A percentile compares a stretch with the other conserved stretches of the same genome.
Conservation (phyloP, 2,888 invertebrate species). For the Sipha maydis region DNA sequence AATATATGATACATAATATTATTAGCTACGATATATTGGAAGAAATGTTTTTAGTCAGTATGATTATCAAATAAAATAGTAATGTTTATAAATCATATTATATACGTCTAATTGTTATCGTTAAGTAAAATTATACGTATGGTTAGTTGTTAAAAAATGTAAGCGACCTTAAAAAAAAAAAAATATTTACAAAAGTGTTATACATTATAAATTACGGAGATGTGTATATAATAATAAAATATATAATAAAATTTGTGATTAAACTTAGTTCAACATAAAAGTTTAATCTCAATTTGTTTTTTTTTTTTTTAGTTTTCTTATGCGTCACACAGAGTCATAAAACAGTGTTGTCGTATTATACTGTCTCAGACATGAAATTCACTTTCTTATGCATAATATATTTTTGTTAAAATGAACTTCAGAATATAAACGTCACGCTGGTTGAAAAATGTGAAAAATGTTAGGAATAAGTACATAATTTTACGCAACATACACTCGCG, state of each 20-base stretch:
- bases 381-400: not conserved
- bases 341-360: not conserved
- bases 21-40: no score
- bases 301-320: not conserved
- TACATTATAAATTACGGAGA: not conserved
- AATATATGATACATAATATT: no score
- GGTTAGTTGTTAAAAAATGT: not conserved
- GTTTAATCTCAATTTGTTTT: constrained; percentile 4
- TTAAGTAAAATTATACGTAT: not conserved
- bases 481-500: not conserved
- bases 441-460: not conserved
- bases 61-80: not conserved
- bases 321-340: constrained; percentile 3
- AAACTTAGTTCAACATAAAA: constrained; percentile 14
- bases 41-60: not conserved
- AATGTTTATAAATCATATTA: not conserved
- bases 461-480: not conserved
- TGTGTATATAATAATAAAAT: not conserved
- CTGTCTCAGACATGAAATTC: not conserved
- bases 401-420: not conserved
- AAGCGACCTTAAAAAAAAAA: not conserved
- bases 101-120: not conserved
- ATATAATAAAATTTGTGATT: not conserved
- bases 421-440: not conserved
- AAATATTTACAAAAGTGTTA: not conserved